Base-by-base conservation (phyloP, 2,113 vertebrate genomes). In the Aspiorhynchus laticeps region DNA sequence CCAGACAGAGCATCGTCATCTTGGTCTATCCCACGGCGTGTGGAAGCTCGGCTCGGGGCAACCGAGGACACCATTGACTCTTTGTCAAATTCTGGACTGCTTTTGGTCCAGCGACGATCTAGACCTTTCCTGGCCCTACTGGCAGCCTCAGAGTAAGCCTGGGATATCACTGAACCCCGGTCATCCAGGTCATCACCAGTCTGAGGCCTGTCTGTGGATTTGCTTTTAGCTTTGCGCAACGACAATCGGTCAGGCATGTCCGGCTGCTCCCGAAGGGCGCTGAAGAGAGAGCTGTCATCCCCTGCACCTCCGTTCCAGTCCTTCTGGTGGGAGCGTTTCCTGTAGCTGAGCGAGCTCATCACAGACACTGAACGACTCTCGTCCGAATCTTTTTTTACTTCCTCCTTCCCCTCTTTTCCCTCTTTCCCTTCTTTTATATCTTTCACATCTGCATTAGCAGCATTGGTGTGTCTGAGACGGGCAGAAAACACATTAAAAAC, bases 291-390 rank as follows among this genome's bases (percentile, higher is more conserved):
- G 85, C 92, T 96, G 86, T 97, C 96, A 0, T 98, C 98, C 9
- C 97, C 97, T 0, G 88, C 91, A 41, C 97, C 97, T 9, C 97
- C 97, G 46, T 98, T 97, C 87, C 97, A 97, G 88, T 98, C 98
- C 91, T 99, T 99, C 53, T 98, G 93, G 88, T 95, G 93, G 12
- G 95, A 95, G 12, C 98, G 95, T 89, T 97, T 98, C 91, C 98
- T 95, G 92, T 99, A 99, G 95, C 98, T 99, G 53, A 99, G 96
- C n/a, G 96, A 97, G 90, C 98, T 99, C 95, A 97, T 94, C 63
- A 94, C 96, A 0, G 97, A 99, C 88, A 94, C 90, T 0, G 97
- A 95, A 84, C 97, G 94, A 90, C 36, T 93, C 89, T 95, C 96
- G 83, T 97, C 97, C 7, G 61, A 78, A 79, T 95, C 96, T 28